Base-by-base conservation (phyloP, 2,113 vertebrate species). In the Rhegmatorhina hoffmannsi region DNA sequence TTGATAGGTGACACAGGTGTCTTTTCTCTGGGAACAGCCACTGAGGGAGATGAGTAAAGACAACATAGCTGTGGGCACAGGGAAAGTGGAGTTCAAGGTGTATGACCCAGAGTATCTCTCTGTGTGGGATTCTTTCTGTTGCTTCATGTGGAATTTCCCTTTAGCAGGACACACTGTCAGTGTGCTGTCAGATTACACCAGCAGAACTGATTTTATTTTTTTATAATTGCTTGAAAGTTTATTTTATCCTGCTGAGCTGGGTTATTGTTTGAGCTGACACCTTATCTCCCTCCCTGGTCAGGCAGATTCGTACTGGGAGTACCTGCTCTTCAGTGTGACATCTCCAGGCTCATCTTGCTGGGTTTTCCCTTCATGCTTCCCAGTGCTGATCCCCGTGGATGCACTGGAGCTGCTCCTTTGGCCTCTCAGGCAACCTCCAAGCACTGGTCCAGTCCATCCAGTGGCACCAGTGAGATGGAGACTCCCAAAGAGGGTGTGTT, bases 321-420 rank as follows among this genome's bases (percentile, higher is more conserved):
- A 26, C 50, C 34, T 60, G 62, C 94, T 87, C 69, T 92, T 55
- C 92, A 82, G n/a, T 7, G 15, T 82, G 83, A 91, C 88, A 50
- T 72, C 62, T 59, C 52, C 11, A 2, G 8, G 3, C 66, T 79
- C 82, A 53, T 87, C 78, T 43, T 74, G 62, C 31, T 13, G 34
- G 38, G 3, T 24, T 62, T 24, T 38, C 31, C 28, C 7, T 16
- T 38, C 19, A 25, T 2, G 2, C 47, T 53, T 24, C 52, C 47
- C 21, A 80, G 97, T 98, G 98, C 98, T 98, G 1, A 77, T 88
- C 88, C 98, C 97, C 64, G 97, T 58, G 53, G 98, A 97, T 44
- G 96, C 3, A 2, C 95, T 96, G 0, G 95, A 98, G 21, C 90
- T 94, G 50, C 98, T 67, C 29, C 40, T 29, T 63, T 24, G 24